phyloP scores from a whole-genome alignment of 1,140 invertebrate genomes.

The Diachasma alloeum region DNA sequence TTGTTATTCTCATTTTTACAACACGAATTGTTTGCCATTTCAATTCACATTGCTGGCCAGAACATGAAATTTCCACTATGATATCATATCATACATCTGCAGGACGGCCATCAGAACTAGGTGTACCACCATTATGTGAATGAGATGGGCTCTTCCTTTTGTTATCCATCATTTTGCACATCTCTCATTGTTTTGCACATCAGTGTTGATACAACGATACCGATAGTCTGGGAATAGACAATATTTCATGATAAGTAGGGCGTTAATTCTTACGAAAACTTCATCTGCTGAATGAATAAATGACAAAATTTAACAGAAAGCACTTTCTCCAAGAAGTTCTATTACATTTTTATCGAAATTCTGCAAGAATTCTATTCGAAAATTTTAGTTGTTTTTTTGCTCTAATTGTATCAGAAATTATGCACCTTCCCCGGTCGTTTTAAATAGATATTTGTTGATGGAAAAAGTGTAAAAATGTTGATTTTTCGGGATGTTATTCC shows the following conservation, averaged over 20 bases:
- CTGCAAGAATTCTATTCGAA: too few species aligned
- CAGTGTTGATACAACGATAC: conserved; percentile 51
- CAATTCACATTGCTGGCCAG: background rate
- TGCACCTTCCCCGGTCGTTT: too few species aligned
- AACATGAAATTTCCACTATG: background rate
- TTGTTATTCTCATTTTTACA: background rate
- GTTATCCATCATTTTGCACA: conserved; percentile 3
- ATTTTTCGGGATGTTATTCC: too few species aligned
- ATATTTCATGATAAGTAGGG: background rate
- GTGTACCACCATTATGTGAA: background rate
- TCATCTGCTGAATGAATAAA: background rate
- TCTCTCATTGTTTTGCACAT: conserved; percentile 49
- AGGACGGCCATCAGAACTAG: background rate
- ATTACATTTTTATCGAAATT: too few species aligned
- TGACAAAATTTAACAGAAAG: too few species aligned
- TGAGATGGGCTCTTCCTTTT: background rate
- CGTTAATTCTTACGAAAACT: background rate
- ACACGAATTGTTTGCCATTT: background rate
- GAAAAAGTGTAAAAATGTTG: too few species aligned
- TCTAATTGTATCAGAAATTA: too few species aligned
- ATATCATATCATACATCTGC: background rate
- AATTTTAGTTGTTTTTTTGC: too few species aligned
- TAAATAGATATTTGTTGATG: too few species aligned
- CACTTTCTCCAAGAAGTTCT: too few species aligned
- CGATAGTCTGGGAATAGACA: conserved; percentile 44